phyloP scores from a whole-genome alignment of 2,113 vertebrate species.

The Raphicerus campestris region DNA sequence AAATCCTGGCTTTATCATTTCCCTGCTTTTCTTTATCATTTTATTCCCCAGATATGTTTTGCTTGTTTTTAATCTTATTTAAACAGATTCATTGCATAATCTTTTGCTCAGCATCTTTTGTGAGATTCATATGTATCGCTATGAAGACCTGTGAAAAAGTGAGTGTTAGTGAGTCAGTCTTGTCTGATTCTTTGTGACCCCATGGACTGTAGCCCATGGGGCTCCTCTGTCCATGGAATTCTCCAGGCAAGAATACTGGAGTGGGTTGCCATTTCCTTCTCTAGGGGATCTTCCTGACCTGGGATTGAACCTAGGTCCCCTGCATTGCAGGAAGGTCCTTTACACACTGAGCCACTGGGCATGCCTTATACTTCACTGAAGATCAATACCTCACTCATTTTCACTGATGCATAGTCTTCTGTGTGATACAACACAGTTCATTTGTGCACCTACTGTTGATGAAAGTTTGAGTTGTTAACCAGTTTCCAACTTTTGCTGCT shows the following conservation, averaged over 20 bases:
- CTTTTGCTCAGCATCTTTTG: background rate
- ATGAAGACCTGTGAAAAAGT: background rate
- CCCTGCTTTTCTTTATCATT: background rate
- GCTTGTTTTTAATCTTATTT: background rate
- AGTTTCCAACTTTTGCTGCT: background rate
- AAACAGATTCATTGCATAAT: background rate
- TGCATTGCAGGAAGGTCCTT: background rate
- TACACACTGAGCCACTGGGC: background rate
- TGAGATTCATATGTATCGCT: background rate
- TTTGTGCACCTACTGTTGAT: background rate
- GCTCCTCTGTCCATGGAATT: background rate
- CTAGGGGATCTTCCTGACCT: background rate
- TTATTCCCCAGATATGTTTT: background rate
- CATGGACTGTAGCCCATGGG: background rate
- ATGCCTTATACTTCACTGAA: background rate
- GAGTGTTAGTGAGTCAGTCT: background rate
- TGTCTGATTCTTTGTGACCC: background rate
- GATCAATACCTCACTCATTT: background rate
- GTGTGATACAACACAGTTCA: background rate
- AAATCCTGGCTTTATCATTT: background rate
- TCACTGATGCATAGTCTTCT: background rate
- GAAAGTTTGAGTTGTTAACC: background rate
- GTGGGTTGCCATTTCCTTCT: background rate
- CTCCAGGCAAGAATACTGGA: background rate
- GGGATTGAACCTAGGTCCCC: background rate